A percentile compares a stretch with the other conserved stretches of the same genome.
Conservation (phyloP, 2,797 vertebrate species). For the Urocyon cinereoargenteus region DNA sequence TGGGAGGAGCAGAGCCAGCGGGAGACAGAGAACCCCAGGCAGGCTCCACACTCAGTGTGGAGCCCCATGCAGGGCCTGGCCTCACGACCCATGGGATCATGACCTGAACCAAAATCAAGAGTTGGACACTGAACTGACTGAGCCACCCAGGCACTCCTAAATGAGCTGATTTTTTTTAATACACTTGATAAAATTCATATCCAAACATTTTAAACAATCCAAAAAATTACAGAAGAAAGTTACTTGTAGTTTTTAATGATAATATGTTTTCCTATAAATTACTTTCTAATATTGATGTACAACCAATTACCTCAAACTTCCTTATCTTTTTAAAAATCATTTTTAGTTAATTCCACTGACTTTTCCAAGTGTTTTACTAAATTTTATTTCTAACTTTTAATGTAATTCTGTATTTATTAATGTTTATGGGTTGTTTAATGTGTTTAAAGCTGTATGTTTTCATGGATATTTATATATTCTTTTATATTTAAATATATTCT, state of each 20-base stretch:
- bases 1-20: background rate
- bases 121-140: background rate
- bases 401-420: background rate
- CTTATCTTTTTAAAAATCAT: background rate
- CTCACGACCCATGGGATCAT: background rate
- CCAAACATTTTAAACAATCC: background rate
- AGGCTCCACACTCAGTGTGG: background rate
- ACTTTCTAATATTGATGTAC: background rate
- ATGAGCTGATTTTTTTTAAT: background rate
- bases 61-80: background rate
- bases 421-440: background rate
- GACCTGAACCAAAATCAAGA: background rate
- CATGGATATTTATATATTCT: background rate
- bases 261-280: slow-evolving; percentile 1
- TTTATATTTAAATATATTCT: background rate
- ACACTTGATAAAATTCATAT: background rate
- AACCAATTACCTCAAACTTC: background rate
- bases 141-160: background rate
- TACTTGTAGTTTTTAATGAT: background rate
- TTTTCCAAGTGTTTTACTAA: background rate
- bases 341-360: background rate
- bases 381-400: background rate
- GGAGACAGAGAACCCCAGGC: background rate
- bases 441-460: background rate
- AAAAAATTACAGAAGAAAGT: background rate